Base-by-base conservation (phyloP, 2,113 vertebrate species). In the Steatornis caripensis region DNA sequence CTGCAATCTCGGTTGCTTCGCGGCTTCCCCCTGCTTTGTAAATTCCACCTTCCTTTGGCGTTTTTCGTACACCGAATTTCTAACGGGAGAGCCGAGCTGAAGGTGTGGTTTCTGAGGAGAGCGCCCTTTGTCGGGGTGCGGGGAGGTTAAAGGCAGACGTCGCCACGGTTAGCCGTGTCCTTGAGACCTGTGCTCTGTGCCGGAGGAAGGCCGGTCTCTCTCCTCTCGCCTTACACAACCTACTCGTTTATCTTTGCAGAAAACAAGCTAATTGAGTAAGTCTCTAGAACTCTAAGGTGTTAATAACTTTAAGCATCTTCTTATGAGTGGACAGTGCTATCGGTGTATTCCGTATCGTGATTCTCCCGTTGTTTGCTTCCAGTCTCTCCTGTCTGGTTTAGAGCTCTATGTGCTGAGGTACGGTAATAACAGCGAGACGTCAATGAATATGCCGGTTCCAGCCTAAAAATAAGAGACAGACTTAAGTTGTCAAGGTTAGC, bases 71-170 rank as follows among this genome's bases (percentile, higher is more conserved):
- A 2, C 22, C 17, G 45, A 7, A 1, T 89, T 45, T n/a, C 45
- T 3, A 9, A 6, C 1, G 37, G 32, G 0, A 6, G 19, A 45
- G 61, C 27, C 3, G 32, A 1, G 68, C 2, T 8, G 53, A 11
- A 29, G 65, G n/a, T 19, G 61, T 12, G 57, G 39, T 39, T 10
- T 37, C 15, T 16, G 46, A 10, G 61, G 26, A 43, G 24, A 29
- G 18, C 37, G 2, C 11, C 68, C 30, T 0, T 55, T 7, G 3
- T 23, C 4, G 5, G 48, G 64, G 12, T 5, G 53, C 1, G 6
- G 54, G 69, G 43, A 6, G 76, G 14, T 18, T 15, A 1, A 11
- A 18, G 71, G 72, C 72, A 39, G 77, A 11, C 23, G 0, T n/a
- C n/a, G n/a, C n/a, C n/a, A n/a, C n/a, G n/a, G n/a, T n/a, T n/a